Evolutionary conservation across 1,140 invertebrate species (phyloP).

Genomic region (Drosophila mauritiana): DNA sequence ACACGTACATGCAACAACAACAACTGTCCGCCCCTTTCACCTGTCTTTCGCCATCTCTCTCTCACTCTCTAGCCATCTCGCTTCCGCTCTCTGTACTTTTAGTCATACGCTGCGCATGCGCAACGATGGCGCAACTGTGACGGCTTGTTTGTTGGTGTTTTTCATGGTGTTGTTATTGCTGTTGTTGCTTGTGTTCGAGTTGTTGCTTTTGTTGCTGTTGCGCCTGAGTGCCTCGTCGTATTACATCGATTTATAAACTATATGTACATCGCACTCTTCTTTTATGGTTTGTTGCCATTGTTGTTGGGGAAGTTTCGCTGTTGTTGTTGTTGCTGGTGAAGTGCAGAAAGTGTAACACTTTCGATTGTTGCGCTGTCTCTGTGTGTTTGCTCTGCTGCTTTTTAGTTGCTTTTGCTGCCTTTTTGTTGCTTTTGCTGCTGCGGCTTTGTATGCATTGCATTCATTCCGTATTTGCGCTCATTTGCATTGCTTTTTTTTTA

Average conservation of each 20-base stretch:
- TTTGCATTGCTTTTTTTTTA: slow-evolving; percentile 69
- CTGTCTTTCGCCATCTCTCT: slow-evolving; percentile 35
- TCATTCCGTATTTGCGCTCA: slow-evolving; percentile 81
- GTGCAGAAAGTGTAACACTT: slow-evolving; percentile 83
- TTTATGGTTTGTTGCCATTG: slow-evolving; percentile 69
- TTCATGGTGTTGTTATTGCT: slow-evolving; percentile 20
- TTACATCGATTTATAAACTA: slow-evolving; percentile 61
- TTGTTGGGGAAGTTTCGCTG: slow-evolving; percentile 50
- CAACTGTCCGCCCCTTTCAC: slow-evolving; percentile 67
- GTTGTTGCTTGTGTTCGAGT: slow-evolving; percentile 29
- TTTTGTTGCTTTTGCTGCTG: slow-evolving; percentile 29
- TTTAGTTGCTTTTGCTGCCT: slow-evolving; percentile 33
- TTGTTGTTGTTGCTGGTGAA: slow-evolving; percentile 65
- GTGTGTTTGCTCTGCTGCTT: slow-evolving; percentile 27
- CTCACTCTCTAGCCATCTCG: slow-evolving; percentile 18
- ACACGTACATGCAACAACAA: slow-evolving; percentile 9
- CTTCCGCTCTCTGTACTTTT: slow-evolving; percentile 12
- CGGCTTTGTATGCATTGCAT: slow-evolving; percentile 65
- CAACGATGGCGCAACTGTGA: slow-evolving; percentile 75
- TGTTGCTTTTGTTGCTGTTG: slow-evolving; percentile 30
- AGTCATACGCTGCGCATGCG: slow-evolving; percentile 53
- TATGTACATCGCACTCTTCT: slow-evolving; percentile 64
- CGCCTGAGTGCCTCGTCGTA: slow-evolving; percentile 50
- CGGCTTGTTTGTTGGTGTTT: slow-evolving; percentile 36
- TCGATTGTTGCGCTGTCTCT: slow-evolving; percentile 75